Evolutionary conservation across 2,113 vertebrate species (phyloP), one percentile per base, ranked within the genome.

Genomic region (Chrysemys picta): DNA sequence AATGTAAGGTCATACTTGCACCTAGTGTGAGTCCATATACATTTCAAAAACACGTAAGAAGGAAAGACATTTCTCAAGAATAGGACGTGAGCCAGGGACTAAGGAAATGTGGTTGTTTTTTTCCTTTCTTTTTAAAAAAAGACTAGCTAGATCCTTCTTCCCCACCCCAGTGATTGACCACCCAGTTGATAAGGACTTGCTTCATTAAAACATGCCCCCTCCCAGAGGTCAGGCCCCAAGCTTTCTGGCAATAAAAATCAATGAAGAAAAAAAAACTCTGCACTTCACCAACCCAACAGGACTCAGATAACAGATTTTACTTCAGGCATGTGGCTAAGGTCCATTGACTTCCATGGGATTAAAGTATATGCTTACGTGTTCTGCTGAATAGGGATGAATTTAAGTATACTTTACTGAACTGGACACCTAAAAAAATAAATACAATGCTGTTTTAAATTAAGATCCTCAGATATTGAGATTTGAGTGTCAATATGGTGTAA

Each of bases 1-100:
- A 96, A 93, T 95, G 96, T 62, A 65, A 35, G 50, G 84, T 87
- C 45, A 79, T 89, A 75, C 57, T 90, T 88, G 24, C 75, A 92
- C 85, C 80, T 47, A 56, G 17, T 86, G 62, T 84, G 80, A 96
- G 69, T 1, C 3, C 47, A 62, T 57, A 87, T 53, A 83, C 69
- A 82, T 95, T 95, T 95, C 72, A 91, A 91, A 95, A 94, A 54
- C 35, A 35, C 1, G 0, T 85, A 76, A 88, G 69, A 42, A 79
- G 49, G 59, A 90, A 93, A 0, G 0, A 57, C 82, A 42, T 88
- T 83, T 87, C 80, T 84, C 79, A 82, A 95, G 87, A 95, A 82
- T 29, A 24, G 85, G 16, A 87, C 81, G 16, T 84, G 88, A 93
- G 94, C 49, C 24, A 88, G 5, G 10, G 56, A 80, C 42, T 84